These are phyloP conservation scores for Struthio camelus DNA, from an alignment of 2,113 vertebrate species.

Conservation along the genomic window DNA sequence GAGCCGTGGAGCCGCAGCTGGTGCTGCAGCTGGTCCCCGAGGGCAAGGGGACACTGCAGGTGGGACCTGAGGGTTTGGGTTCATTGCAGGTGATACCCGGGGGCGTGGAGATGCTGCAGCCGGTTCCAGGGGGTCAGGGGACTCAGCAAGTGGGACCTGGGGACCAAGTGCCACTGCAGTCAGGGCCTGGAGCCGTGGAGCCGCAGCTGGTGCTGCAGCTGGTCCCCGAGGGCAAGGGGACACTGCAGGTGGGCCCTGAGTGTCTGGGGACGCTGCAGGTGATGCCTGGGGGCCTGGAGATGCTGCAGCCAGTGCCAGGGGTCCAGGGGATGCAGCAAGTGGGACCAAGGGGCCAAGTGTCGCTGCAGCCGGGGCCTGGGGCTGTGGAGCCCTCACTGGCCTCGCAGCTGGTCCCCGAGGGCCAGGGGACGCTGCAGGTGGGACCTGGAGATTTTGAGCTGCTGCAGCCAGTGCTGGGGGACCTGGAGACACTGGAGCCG, in stretches of 20 bases:
- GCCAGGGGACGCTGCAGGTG: not conserved
- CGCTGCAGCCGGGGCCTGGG: not conserved
- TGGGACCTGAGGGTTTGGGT: not conserved
- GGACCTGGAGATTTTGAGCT: too few relatives aligned
- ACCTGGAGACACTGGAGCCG: not conserved
- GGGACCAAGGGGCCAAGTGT: fast-evolving
- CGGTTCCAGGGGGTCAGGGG: not conserved
- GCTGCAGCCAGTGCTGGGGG: not conserved
- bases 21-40: not conserved
- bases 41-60: not conserved
- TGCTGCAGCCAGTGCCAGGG: not conserved
- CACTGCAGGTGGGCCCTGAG: not conserved
- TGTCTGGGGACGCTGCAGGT: not conserved
- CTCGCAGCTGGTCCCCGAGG: not conserved
- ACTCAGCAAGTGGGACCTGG: not conserved
- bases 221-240: not conserved
- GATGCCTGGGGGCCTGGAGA: not conserved
- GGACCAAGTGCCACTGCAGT: not conserved
- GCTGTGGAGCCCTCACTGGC: not conserved
- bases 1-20: not conserved
- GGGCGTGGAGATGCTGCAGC: not conserved
- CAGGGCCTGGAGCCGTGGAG: not conserved
- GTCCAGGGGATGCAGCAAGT: not conserved
- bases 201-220: not conserved
- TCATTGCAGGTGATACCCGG: not conserved